Base-by-base conservation (phyloP, 2,113 vertebrate species). In the Petromus typicus region DNA sequence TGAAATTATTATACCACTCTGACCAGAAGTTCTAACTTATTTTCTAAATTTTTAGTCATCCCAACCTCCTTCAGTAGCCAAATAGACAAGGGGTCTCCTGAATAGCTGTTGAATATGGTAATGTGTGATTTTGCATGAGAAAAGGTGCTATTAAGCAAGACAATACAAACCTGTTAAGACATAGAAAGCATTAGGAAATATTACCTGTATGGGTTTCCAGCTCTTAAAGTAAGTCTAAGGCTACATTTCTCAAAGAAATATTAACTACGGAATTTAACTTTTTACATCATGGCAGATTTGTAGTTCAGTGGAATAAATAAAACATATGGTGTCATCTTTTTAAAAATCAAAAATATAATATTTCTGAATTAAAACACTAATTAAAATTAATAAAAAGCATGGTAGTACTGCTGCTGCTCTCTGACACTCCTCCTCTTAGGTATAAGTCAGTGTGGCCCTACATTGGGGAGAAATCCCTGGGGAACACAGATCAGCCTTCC, bases 321-420 rank as follows among this genome's bases (percentile, higher is more conserved):
- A 96, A 93, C 76, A 91, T 90, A 67, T 67, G 13, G 27, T 88
- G 34, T 63, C 86, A 73, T 48, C 82, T 92, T 75, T 82, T 43
- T 14, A 71, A 83, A 91, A 95, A 89, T 92, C 63, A 79, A 67
- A 96, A 96, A 90, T 76, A 78, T 61, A 86, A 76, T 45, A 93
- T 45, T 86, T 92, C 17, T 54, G 91, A 96, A 95, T 97, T 88
- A 96, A 96, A 96, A 93, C 81, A 92, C 82, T 96, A 96, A 96
- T 93, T 90, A 94, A 95, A 96, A 95, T 96, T 93, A 95, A 94
- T 93, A 94, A 91, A 96, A 89, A 63, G 13, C 30, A 80, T 57
- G 69, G 82, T 22, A 30, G n/a, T 32, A 40, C 61, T 25, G 9
- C 37, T 34, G 40, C 82, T 90, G 82, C 81, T 32, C 30, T 57